These are phyloP conservation scores for Gryon sp. DNA, from an alignment of 1,140 invertebrate species.

Conservation along the genomic window DNA sequence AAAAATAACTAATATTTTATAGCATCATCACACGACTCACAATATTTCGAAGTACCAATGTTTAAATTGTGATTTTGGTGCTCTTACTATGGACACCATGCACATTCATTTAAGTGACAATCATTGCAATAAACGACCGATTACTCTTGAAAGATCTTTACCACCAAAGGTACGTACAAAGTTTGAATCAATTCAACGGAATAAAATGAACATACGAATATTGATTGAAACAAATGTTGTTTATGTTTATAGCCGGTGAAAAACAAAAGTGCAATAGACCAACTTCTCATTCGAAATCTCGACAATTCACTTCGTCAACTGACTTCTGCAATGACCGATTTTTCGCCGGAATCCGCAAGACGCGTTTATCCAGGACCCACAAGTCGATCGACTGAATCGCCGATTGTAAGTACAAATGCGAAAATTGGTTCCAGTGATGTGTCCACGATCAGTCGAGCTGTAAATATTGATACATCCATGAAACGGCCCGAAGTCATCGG, in stretches of 20 bases:
- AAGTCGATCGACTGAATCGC: not conserved
- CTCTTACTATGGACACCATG: constrained; percentile 73
- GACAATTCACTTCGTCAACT: constrained; percentile 48
- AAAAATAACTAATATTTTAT: no score
- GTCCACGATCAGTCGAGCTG: not conserved
- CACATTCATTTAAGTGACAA: constrained; percentile 76
- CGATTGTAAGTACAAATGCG: not conserved
- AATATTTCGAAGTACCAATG: constrained; percentile 79
- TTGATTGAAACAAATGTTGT: no score
- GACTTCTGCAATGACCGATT: not conserved
- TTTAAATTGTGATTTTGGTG: constrained; percentile 78
- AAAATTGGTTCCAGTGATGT: not conserved
- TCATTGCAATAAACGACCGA: constrained; percentile 77
- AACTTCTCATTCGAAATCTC: constrained; percentile 68
- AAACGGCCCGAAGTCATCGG: constrained; percentile 1
- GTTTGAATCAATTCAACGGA: no score
- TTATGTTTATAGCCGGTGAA: constrained; percentile 55
- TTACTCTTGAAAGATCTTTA: constrained; percentile 74
- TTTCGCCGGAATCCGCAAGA: not conserved
- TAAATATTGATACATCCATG: not conserved
- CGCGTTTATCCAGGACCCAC: constrained; percentile 11
- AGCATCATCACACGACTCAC: constrained; percentile 78
- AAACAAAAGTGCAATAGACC: constrained; percentile 68
- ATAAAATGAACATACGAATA: no score
- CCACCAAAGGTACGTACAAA: constrained; percentile 67